Percentiles rank a stretch among this genome's conserved stretches.
Conservation (phyloP, 2,797 vertebrate genomes). For the Sebastes goodei region DNA sequence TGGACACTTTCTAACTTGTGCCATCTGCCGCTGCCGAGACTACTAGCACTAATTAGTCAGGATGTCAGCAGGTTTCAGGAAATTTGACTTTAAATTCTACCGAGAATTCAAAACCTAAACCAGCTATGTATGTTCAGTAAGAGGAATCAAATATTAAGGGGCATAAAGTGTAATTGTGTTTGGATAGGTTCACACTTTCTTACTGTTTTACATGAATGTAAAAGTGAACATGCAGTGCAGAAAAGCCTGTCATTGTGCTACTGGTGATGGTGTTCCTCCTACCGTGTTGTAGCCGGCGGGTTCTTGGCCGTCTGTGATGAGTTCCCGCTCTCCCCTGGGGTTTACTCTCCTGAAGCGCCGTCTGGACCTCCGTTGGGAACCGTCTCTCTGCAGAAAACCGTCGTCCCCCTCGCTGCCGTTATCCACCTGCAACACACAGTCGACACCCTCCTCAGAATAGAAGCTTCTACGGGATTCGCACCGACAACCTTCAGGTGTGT, state of each 20-base stretch:
- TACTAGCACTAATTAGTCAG: not conserved
- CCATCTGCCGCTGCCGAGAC: not conserved
- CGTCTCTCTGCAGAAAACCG: slow-evolving; percentile 86
- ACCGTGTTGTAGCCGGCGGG: slow-evolving; percentile 83
- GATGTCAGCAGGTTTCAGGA: not conserved
- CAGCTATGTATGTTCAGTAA: not conserved
- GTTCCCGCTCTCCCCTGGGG: slow-evolving; percentile 88
- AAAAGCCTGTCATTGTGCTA: not conserved
- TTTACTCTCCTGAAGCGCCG: slow-evolving; percentile 90
- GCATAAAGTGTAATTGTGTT: not conserved
- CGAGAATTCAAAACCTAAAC: not conserved
- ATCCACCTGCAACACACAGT: slow-evolving; percentile 92
- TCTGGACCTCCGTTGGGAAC: slow-evolving; percentile 86
- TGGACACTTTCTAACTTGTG: not conserved
- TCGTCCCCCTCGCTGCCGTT: slow-evolving; percentile 91
- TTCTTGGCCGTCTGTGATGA: slow-evolving; percentile 89
- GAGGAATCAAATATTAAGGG: not conserved
- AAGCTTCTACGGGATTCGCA: not conserved
- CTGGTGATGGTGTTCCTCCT: slow-evolving; percentile 17
- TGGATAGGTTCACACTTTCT: not conserved
- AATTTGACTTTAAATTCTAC: not conserved
- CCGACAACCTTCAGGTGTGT: not conserved
- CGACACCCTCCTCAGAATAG: slow-evolving; percentile 61
- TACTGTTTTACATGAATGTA: not conserved
- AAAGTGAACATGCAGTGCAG: not conserved